Evolutionary conservation across 2,888 invertebrate genomes (phyloP).

Genomic region (Petrophora chlorosata): DNA sequence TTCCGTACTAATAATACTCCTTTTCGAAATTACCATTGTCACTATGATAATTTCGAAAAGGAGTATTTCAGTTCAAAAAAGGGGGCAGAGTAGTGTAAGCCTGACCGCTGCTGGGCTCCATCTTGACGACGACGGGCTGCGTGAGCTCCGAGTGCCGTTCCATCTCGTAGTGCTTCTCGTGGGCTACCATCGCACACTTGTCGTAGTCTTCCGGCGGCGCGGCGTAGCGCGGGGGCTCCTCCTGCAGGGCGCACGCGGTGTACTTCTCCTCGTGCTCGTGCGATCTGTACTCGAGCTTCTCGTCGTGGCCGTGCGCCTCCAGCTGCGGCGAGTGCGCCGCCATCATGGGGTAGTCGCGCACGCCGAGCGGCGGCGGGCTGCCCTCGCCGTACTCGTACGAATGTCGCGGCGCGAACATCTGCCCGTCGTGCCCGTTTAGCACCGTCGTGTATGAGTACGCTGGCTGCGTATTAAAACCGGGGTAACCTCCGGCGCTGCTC

Average conservation of each 20-base stretch:
- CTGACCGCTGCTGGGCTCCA: conserved; percentile 81
- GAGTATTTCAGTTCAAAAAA: conserved; percentile 89
- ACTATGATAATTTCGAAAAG: conserved; percentile 81
- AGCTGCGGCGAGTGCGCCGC: conserved; percentile 85
- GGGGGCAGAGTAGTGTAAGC: conserved; percentile 89
- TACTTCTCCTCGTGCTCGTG: conserved; percentile 80
- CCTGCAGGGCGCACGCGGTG: conserved; percentile 74
- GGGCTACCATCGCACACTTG: conserved; percentile 81
- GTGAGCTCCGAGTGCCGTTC: conserved; percentile 72
- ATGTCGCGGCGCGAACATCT: conserved; percentile 88
- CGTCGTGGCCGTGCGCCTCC: conserved; percentile 81
- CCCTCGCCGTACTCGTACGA: conserved; percentile 84
- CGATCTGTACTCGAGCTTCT: conserved; percentile 71
- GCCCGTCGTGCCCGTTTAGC: conserved; percentile 89
- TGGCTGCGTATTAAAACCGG: conserved; percentile 85
- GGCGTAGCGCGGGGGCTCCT: conserved; percentile 82
- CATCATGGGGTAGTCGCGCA: conserved; percentile 87
- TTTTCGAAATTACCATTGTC: conserved; percentile 77
- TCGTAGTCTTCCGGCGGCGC: conserved; percentile 84
- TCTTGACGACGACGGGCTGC: conserved; percentile 81
- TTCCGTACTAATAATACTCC: conserved; percentile 61
- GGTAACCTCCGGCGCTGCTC: conserved; percentile 84
- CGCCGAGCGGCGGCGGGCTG: conserved; percentile 86
- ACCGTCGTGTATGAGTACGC: conserved; percentile 87
- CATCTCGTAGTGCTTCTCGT: conserved; percentile 77